Evolutionary conservation across 2,888 invertebrate genomes (phyloP).

Genomic region (Leptopilina syphax): DNA sequence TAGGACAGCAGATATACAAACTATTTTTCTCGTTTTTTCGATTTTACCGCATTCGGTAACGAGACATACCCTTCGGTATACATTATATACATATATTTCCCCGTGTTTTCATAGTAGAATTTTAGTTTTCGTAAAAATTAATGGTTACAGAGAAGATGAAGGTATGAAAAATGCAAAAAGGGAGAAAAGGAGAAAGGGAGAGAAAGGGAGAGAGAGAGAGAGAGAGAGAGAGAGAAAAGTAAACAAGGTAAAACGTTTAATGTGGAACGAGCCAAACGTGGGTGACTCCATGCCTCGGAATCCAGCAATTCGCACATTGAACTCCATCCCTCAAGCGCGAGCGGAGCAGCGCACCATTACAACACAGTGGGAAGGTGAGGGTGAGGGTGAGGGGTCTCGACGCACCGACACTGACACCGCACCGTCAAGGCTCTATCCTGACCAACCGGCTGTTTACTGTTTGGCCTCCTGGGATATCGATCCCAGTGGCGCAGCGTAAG

Average conservation of each 20-base stretch:
- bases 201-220: background rate
- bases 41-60: too few relatives aligned
- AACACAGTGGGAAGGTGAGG: constrained; percentile 3
- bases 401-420: constrained; percentile 42
- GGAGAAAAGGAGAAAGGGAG: too few relatives aligned
- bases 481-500: constrained; percentile 75
- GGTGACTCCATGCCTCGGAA: constrained; percentile 22
- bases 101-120: too few relatives aligned
- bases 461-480: constrained; percentile 77
- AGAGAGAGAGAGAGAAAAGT: background rate
- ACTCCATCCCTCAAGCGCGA: constrained; percentile 42
- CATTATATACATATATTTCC: too few relatives aligned
- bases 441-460: constrained; percentile 77
- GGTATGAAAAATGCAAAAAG: too few relatives aligned
- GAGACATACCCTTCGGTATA: too few relatives aligned
- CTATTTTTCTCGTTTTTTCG: too few relatives aligned
- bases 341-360: constrained; percentile 43
- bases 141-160: too few relatives aligned
- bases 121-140: too few relatives aligned
- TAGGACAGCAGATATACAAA: too few relatives aligned
- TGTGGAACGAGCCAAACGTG: background rate
- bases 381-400: constrained; percentile 36
- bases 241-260: background rate
- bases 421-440: constrained; percentile 65
- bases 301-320: constrained; percentile 43